Evolutionary conservation across 92 coral and sea anemone genomes (phyloP), one percentile per base, ranked within the genome.

Genomic region (Umimayanthus kanabou): DNA sequence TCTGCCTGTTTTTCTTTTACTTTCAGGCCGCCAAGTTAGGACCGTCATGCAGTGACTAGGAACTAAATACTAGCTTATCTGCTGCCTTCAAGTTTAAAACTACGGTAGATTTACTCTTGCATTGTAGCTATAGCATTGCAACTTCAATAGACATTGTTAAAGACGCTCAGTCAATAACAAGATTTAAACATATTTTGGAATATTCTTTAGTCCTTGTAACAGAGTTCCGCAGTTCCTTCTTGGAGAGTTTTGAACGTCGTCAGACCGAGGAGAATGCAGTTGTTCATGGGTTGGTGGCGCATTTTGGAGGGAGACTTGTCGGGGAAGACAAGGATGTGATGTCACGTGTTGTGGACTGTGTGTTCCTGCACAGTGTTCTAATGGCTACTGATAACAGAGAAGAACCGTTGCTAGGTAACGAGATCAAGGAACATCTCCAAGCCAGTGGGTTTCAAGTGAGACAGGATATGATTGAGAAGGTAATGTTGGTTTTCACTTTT

Each of bases 261-360:
- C 98, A 96, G 82, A 87, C 92, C 4, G 97, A 97, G 76, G 99
- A 97, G 82, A 97, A 93, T 67, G 91, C 98, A 1, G 84, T 97
- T 39, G 99, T 97, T 5, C 93, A 85, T 81, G 95, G 97, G 20
- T 83, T 97, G 77, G 94, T 95, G 80, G 88, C 91, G 45, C 91
- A 89, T 88, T 92, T 95, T 85, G 95, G 96, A 16, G 94, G 88
- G 74, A 93, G 94, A 85, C 90, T 97, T 66, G 79, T 92, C 85
- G 79, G 88, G 40, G 73, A 92, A 9, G 94, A 94, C 88, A 91
- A 86, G 78, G 93, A 90, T 55, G 43, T 90, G 70, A 93, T 97
- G 87, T 95, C 97, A 4, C 88, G 76, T 9, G 92, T 90, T 23
- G 93, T 95, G 15, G 99, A 97, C 82, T 69, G 90, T n/a, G 96